phyloP scores from a whole-genome alignment of 2,113 vertebrate genomes.

The Laterallus jamaicensis region DNA sequence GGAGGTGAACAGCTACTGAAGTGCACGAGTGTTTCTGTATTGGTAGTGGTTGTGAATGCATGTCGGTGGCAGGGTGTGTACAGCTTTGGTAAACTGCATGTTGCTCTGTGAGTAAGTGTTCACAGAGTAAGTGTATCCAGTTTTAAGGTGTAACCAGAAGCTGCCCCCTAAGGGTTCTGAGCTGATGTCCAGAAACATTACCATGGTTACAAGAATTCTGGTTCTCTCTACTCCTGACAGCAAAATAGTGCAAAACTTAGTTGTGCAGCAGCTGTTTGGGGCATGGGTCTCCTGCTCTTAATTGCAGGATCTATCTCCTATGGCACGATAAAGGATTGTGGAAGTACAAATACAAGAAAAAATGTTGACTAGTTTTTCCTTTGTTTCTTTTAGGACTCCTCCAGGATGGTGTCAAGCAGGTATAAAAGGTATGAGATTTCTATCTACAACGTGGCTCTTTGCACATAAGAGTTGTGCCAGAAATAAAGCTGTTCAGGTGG shows the following conservation, averaged over 20 bases:
- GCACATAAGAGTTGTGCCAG: background rate
- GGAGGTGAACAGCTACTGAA: background rate
- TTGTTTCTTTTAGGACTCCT: conserved; percentile 82
- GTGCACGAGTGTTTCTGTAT: accelerated
- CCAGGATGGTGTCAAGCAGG: conserved; percentile 81
- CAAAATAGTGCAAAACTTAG: background rate
- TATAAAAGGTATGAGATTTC: conserved; percentile 87
- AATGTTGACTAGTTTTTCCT: background rate
- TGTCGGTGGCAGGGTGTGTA: background rate
- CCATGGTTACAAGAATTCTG: background rate
- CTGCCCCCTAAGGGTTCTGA: background rate
- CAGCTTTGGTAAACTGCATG: background rate
- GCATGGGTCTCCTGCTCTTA: background rate
- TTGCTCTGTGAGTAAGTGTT: too few species aligned
- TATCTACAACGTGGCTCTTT: background rate
- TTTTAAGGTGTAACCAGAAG: background rate
- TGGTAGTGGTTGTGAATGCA: background rate
- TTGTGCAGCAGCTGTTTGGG: background rate
- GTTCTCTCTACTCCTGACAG: background rate
- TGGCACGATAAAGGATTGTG: background rate
- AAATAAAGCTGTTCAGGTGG: background rate
- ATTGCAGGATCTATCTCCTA: background rate
- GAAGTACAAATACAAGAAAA: background rate
- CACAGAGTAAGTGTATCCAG: background rate
- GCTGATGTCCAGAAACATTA: background rate